phyloP scores from a whole-genome alignment of 1,140 invertebrate species.

The Pseudomyrmex sp. region DNA sequence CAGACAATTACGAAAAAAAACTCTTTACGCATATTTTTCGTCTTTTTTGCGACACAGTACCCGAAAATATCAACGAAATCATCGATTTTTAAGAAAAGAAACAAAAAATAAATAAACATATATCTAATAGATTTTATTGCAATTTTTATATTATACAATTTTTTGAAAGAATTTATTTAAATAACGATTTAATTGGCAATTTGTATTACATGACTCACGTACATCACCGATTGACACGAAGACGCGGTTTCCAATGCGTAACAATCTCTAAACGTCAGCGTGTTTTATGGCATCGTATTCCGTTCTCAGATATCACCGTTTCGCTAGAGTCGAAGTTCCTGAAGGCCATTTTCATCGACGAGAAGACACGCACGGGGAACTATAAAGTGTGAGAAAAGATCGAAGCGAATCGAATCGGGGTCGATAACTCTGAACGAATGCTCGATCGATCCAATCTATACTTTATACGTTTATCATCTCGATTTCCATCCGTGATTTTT shows the following conservation, averaged over 20 bases:
- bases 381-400: slow-evolving; percentile 51
- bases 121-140: too few relatives aligned
- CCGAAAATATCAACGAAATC: slow-evolving; percentile 10
- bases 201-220: not conserved
- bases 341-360: slow-evolving; percentile 33
- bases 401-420: slow-evolving; percentile 48
- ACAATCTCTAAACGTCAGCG: not conserved
- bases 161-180: not conserved
- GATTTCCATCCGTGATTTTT: slow-evolving; percentile 40
- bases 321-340: not conserved
- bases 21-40: not conserved
- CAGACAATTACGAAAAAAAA: too few relatives aligned
- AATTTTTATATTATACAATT: not conserved
- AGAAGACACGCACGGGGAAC: slow-evolving; percentile 37
- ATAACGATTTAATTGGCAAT: not conserved
- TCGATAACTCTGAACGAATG: slow-evolving; percentile 23
- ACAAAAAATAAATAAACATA: too few relatives aligned
- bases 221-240: slow-evolving; percentile 1
- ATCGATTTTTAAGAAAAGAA: not conserved
- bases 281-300: not conserved
- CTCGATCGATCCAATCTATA: slow-evolving; percentile 45
- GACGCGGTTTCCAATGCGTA: not conserved
- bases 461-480: not conserved
- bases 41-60: slow-evolving; percentile 30
- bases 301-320: slow-evolving; percentile 17